phyloP scores from a whole-genome alignment of 2,113 vertebrate species.

The Anser cygnoides region DNA sequence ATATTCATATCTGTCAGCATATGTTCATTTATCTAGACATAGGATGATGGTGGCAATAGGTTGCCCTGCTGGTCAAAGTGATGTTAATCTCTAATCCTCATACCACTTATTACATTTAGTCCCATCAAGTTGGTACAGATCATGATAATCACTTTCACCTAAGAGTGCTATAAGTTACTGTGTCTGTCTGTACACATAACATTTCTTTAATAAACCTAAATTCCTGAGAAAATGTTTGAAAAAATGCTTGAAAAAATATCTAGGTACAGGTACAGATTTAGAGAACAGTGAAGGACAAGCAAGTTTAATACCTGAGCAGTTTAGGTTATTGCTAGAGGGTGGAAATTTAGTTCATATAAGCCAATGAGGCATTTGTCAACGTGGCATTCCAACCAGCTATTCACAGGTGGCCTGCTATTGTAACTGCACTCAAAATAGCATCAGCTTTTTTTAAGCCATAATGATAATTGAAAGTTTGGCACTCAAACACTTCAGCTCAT shows the following conservation, averaged over 20 bases:
- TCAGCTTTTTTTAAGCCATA: constrained; percentile 26
- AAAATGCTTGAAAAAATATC: neutral
- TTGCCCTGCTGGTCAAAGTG: neutral
- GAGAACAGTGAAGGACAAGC: constrained; percentile 8
- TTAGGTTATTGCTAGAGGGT: constrained; percentile 35
- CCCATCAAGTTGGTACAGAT: neutral
- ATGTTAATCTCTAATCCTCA: neutral
- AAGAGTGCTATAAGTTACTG: neutral
- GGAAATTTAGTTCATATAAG: constrained; percentile 1
- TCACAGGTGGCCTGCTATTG: constrained; percentile 55
- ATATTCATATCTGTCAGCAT: neutral
- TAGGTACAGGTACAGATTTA: neutral
- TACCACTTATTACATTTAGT: neutral
- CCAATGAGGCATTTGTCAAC: neutral
- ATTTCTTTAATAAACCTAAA: neutral
- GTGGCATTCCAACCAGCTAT: neutral
- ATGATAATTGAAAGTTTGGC: constrained; percentile 58
- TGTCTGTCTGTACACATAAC: neutral
- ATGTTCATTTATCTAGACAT: neutral
- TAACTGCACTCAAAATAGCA: constrained; percentile 39
- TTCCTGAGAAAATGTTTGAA: neutral
- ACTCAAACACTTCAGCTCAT: constrained; percentile 21
- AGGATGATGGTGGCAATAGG: neutral
- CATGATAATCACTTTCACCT: neutral
- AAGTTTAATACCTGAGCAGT: neutral